A percentile compares a stretch with the other conserved stretches of the same genome.
phyloP scores from a whole-genome alignment of 2,797 vertebrate genomes.

The Bryconaethiops microstoma region DNA sequence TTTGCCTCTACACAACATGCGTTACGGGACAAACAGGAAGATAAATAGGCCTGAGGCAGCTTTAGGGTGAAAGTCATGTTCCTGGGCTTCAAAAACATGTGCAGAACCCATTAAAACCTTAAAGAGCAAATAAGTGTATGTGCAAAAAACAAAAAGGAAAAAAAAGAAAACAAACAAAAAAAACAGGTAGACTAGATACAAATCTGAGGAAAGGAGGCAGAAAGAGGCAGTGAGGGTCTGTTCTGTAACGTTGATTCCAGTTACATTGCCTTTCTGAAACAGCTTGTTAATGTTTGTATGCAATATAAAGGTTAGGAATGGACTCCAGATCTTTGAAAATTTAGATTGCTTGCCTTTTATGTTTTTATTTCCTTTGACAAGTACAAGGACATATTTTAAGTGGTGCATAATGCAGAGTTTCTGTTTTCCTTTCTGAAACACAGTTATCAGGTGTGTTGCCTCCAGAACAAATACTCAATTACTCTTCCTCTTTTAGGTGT shows the following conservation, averaged over 20 bases:
- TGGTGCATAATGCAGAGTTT: no score
- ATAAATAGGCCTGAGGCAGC: not conserved
- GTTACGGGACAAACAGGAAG: not conserved
- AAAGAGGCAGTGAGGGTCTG: no score
- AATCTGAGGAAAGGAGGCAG: no score
- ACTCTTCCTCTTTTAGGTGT: not conserved
- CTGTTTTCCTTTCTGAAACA: no score
- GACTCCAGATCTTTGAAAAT: not conserved
- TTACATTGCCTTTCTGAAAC: not conserved
- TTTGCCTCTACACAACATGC: not conserved
- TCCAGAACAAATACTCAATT: not conserved
- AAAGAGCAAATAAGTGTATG: no score
- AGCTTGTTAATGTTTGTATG: not conserved
- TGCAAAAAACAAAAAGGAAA: no score
- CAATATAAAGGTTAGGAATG: no score
- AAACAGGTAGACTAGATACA: no score
- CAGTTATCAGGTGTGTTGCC: no score
- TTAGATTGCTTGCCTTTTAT: not conserved
- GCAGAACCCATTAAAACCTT: not conserved
- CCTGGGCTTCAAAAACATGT: not conserved
- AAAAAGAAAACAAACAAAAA: no score
- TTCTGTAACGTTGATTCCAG: not conserved
- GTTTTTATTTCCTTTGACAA: no score
- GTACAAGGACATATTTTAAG: no score
- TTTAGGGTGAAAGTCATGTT: not conserved